These are phyloP conservation scores for Aromia moschata DNA, from an alignment of 2,888 invertebrate genomes.

Conservation along the genomic window DNA sequence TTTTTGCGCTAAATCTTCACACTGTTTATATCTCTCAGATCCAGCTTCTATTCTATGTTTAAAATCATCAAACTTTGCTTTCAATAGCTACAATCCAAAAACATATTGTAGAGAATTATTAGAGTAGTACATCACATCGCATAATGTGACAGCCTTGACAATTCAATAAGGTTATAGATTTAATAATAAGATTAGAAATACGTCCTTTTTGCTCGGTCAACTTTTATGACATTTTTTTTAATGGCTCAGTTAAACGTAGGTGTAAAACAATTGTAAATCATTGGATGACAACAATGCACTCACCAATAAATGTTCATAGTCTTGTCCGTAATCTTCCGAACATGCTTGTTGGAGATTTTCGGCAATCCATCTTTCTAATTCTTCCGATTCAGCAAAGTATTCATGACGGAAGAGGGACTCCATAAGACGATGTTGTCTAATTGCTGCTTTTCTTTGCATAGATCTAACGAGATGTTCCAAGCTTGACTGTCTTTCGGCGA, in stretches of 20 bases:
- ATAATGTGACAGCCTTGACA: too few relatives aligned
- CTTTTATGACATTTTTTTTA: too few relatives aligned
- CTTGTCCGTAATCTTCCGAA: constrained; percentile 94
- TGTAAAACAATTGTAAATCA: too few relatives aligned
- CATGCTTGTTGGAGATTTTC: constrained; percentile 90
- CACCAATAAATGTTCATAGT: constrained; percentile 88
- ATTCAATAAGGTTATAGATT: too few relatives aligned
- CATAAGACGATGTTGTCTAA: constrained; percentile 85
- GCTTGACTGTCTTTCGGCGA: constrained; percentile 78
- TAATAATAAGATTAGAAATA: too few relatives aligned
- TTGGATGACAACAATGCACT: too few relatives aligned
- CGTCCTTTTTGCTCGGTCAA: too few relatives aligned
- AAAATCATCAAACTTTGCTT: constrained; percentile 92
- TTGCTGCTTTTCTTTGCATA: constrained; percentile 81
- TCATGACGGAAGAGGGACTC: constrained; percentile 90
- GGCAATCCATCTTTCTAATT: constrained; percentile 91
- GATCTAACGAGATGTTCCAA: constrained; percentile 82
- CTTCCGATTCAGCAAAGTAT: constrained; percentile 88
- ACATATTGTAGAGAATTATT: too few relatives aligned
- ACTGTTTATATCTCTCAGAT: constrained; percentile 88
- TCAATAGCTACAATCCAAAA: constrained; percentile 70
- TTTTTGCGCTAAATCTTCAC: constrained; percentile 89
- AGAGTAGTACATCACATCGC: too few relatives aligned
- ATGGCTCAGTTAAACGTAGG: too few relatives aligned
- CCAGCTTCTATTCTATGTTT: constrained; percentile 91